These are phyloP conservation scores for Argyrosomus japonicus DNA, from an alignment of 2,113 vertebrate species.

Conservation along the genomic window DNA sequence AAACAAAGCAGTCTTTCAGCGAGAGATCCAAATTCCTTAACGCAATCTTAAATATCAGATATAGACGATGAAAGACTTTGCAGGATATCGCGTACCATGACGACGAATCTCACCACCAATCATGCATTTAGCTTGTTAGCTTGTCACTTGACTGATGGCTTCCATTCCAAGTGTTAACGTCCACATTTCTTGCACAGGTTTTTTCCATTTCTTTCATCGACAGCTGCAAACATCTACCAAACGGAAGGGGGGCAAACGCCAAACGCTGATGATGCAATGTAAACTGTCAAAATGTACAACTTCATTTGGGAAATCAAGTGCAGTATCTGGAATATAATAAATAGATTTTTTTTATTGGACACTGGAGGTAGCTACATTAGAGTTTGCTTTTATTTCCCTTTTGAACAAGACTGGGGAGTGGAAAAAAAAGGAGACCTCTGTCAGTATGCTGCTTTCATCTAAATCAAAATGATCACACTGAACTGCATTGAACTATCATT, in stretches of 20 bases:
- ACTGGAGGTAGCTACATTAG: not conserved
- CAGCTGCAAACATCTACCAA: conserved; percentile 4
- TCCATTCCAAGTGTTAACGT: not conserved
- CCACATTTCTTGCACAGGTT: not conserved
- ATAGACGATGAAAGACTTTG: not conserved
- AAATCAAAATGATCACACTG: conserved; percentile 62
- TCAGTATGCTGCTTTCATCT: conserved; percentile 59
- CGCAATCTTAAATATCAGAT: not conserved
- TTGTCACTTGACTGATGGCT: not conserved
- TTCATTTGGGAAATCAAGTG: not conserved
- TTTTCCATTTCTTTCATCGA: not conserved
- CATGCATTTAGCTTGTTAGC: not conserved
- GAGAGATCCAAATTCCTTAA: not conserved
- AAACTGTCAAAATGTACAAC: conserved; percentile 2
- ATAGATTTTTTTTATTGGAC: not conserved
- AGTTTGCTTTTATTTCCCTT: conserved; percentile 19
- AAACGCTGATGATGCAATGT: not conserved
- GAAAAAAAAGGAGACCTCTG: conserved; percentile 12
- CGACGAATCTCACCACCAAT: not conserved
- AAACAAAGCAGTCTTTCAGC: not conserved
- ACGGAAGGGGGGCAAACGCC: not conserved
- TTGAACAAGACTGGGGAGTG: not conserved
- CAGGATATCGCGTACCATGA: not conserved
- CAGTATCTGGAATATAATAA: no score
- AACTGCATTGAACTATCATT: conserved; percentile 56